These are phyloP conservation scores for Hybos culiciformis DNA, from an alignment of 2,888 invertebrate genomes.

Conservation along the genomic window DNA sequence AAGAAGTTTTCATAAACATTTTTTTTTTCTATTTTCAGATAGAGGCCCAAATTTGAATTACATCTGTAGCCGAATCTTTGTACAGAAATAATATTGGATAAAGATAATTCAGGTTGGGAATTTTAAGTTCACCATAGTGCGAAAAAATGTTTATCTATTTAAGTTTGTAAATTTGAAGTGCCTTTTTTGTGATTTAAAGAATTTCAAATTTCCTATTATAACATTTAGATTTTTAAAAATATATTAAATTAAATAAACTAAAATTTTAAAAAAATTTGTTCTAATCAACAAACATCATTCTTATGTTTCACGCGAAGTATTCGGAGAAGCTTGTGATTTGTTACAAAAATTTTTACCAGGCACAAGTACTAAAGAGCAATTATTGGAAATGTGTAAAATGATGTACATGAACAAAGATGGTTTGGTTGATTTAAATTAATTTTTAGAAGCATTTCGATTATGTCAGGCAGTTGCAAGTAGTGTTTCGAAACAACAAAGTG, in stretches of 20 bases:
- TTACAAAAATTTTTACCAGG: constrained; percentile 71
- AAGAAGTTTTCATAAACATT: too few relatives aligned
- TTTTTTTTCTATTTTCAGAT: constrained; percentile 51
- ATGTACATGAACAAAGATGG: constrained; percentile 94
- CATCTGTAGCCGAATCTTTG: constrained; percentile 73
- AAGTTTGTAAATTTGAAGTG: too few relatives aligned
- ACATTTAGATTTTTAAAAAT: too few relatives aligned
- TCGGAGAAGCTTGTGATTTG: constrained; percentile 78
- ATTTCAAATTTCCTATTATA: too few relatives aligned
- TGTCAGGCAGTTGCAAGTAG: too few relatives aligned
- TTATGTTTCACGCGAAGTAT: constrained; percentile 79
- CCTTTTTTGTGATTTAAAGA: too few relatives aligned
- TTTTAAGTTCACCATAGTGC: too few relatives aligned
- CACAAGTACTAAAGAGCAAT: constrained; percentile 62
- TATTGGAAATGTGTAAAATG: constrained; percentile 71
- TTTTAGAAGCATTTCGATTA: constrained; percentile 82
- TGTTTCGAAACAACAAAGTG: too few relatives aligned
- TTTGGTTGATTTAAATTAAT: constrained; percentile 84
- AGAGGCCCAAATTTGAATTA: constrained; percentile 49
- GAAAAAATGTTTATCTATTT: too few relatives aligned
- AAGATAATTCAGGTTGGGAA: constrained; percentile 53
- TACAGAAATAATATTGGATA: constrained; percentile 89
- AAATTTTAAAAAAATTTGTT: neutral
- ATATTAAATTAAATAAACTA: neutral
- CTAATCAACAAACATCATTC: constrained; percentile 39